phyloP scores from a whole-genome alignment of 37 sponge, comb jelly and placozoan species.

The Axinella damicornis region DNA sequence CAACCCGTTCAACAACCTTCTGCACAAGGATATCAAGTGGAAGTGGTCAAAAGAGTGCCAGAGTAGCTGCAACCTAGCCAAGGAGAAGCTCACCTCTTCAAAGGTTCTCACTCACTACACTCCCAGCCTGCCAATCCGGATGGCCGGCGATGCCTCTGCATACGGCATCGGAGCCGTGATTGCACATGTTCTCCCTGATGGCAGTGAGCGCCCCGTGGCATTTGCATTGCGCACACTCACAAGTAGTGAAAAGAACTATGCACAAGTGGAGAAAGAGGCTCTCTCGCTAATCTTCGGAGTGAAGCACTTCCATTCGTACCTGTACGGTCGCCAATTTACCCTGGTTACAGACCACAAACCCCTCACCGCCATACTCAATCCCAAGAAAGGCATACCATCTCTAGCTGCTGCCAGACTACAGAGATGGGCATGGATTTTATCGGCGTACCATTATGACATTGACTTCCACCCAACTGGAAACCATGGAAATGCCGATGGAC shows the following conservation, averaged over 20 bases:
- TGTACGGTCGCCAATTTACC: no score
- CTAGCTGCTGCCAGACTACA: no score
- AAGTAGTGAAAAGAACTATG: not conserved
- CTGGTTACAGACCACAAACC: no score
- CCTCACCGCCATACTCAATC: no score
- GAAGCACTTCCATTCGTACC: no score
- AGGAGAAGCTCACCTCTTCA: not conserved
- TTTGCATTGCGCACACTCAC: not conserved
- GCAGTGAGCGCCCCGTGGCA: slow-evolving; percentile 9
- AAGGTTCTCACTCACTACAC: not conserved
- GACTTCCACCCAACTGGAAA: no score
- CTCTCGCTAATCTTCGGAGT: not conserved
- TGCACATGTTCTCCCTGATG: slow-evolving; percentile 6
- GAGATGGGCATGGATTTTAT: no score
- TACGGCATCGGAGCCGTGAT: slow-evolving; percentile 16
- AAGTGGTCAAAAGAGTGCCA: not conserved
- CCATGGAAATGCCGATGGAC: no score
- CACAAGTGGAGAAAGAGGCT: slow-evolving; percentile 8
- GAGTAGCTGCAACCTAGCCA: not conserved
- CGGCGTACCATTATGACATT: no score
- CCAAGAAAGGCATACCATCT: no score
- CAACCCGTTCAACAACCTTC: not conserved
- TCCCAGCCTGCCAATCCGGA: not conserved
- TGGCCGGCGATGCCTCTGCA: slow-evolving; percentile 1
- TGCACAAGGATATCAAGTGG: slow-evolving; percentile 3